These are phyloP conservation scores for Meriones psammophilus DNA, from an alignment of 2,797 vertebrate species.

Conservation along the genomic window DNA sequence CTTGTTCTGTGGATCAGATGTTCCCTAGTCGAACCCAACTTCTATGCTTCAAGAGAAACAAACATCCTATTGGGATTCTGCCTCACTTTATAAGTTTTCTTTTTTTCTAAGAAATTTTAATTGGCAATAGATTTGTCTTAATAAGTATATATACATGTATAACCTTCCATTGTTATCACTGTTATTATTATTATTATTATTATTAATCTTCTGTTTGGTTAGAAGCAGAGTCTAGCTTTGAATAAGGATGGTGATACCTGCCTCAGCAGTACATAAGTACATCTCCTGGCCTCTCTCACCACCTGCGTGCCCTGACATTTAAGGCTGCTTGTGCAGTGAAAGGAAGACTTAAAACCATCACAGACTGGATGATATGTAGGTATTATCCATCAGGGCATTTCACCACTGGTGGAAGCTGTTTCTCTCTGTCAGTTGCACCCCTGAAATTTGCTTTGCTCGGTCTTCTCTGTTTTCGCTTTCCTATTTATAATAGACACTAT, in stretches of 20 bases:
- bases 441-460: conserved; percentile 15
- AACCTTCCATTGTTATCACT: too few relatives aligned
- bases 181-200: too few relatives aligned
- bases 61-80: conserved; percentile 60
- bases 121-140: conserved; percentile 48
- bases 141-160: not conserved
- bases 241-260: not conserved
- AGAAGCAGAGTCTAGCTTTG: not conserved
- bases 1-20: conserved; percentile 2
- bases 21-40: conserved; percentile 46
- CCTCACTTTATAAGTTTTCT: conserved; percentile 50
- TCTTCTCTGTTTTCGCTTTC: not conserved
- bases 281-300: not conserved
- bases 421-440: not conserved
- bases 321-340: not conserved
- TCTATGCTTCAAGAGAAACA: conserved; percentile 57
- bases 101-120: conserved; percentile 69
- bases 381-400: not conserved
- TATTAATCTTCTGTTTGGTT: not conserved
- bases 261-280: not conserved
- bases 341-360: not conserved
- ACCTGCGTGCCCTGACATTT: not conserved
- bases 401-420: not conserved
- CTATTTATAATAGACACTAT: conserved; percentile 11
- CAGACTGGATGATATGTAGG: not conserved